A percentile compares a stretch with the other conserved stretches of the same genome.
phyloP scores from a whole-genome alignment of 1,140 invertebrate genomes.

The Lucilia sericata region DNA sequence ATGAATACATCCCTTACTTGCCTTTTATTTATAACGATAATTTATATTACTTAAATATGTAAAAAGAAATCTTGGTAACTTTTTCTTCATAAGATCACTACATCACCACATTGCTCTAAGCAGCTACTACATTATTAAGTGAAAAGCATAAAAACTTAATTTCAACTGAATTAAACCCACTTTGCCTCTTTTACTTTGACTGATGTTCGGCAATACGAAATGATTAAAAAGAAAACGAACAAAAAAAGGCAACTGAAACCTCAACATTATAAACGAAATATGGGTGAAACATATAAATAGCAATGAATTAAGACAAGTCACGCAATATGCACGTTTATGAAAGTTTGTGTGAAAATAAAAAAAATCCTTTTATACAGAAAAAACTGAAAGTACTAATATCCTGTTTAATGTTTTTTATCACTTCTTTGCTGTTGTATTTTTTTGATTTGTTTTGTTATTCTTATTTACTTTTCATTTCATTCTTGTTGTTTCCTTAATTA shows the following conservation, averaged over 20 bases:
- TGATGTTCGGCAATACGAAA: neutral
- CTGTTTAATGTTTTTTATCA: neutral
- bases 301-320: conserved; percentile 21
- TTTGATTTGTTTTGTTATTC: neutral
- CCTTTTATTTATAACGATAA: too few species aligned
- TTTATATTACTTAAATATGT: too few species aligned
- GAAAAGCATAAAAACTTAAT: conserved; percentile 1
- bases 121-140: neutral
- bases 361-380: conserved; percentile 2
- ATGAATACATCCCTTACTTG: too few species aligned
- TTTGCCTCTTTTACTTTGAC: conserved; percentile 1
- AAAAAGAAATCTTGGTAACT: too few species aligned
- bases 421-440: neutral
- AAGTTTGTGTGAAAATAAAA: neutral
- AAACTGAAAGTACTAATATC: neutral
- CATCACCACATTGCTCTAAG: neutral
- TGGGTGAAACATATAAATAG: neutral
- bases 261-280: neutral
- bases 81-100: too few species aligned
- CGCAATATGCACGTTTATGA: conserved; percentile 15
- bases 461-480: conserved; percentile 13
- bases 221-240: neutral
- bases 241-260: neutral
- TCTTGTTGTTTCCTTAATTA: conserved; percentile 11
- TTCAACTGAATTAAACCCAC: neutral